Percentiles rank a stretch among this genome's conserved stretches.
These are phyloP conservation scores for Jacana jacana DNA, from an alignment of 2,113 vertebrate species.

Conservation along the genomic window DNA sequence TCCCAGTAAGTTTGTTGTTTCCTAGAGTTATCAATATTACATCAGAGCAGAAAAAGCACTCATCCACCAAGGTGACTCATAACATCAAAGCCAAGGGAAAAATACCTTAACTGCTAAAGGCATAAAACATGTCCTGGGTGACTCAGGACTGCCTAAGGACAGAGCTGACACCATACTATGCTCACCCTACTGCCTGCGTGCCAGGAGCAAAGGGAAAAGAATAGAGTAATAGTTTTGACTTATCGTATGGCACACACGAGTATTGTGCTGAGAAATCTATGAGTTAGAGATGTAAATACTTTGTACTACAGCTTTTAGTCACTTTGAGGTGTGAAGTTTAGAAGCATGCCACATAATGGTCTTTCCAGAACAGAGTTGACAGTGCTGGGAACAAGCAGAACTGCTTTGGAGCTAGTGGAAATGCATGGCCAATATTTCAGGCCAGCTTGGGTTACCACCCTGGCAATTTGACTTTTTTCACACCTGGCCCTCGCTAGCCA, in stretches of 20 bases:
- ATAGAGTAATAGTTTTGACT: neutral
- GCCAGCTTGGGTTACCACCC: neutral
- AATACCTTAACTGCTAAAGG: constrained; percentile 33
- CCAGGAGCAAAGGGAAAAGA: neutral
- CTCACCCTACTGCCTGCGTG: neutral
- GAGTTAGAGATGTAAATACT: neutral
- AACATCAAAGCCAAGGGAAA: neutral
- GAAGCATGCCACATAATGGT: neutral
- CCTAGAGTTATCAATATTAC: neutral
- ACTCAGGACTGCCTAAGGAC: constrained; percentile 53
- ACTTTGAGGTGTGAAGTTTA: neutral
- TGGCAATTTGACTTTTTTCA: neutral
- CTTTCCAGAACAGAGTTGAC: neutral
- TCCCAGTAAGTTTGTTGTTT: neutral
- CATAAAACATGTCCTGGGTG: neutral
- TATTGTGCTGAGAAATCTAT: neutral
- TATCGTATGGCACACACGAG: neutral
- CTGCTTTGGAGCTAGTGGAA: neutral
- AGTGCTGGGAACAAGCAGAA: neutral
- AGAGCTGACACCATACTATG: neutral
- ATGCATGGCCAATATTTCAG: neutral
- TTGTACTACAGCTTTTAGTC: neutral
- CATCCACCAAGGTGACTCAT: neutral
- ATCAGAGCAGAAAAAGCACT: neutral
- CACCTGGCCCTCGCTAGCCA: neutral